phyloP scores from a whole-genome alignment of 2,797 vertebrate genomes.

The Cephalopachus bancanus region DNA sequence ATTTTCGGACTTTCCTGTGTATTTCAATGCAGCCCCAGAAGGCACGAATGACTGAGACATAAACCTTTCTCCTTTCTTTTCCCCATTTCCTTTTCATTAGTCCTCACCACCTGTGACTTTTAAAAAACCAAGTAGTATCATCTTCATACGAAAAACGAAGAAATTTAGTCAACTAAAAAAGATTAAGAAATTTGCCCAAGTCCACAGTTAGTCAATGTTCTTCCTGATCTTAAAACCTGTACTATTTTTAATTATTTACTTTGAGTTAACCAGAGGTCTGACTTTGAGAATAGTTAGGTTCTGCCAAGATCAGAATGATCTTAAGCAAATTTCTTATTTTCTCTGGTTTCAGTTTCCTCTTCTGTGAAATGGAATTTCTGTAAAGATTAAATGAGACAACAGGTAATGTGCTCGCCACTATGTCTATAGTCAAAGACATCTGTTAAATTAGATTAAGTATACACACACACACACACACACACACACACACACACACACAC shows the following conservation, averaged over 20 bases:
- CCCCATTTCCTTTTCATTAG: constrained; percentile 33
- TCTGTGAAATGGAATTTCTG: constrained; percentile 24
- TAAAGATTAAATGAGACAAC: not conserved
- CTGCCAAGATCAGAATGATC: not conserved
- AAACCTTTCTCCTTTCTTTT: not conserved
- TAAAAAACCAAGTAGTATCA: constrained; percentile 19
- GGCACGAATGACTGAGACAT: not conserved
- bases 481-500: not conserved
- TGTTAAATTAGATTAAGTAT: not conserved
- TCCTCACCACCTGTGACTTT: constrained; percentile 1
- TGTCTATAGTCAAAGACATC: not conserved
- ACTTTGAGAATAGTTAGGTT: not conserved
- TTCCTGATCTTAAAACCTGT: not conserved
- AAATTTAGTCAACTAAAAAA: constrained; percentile 44
- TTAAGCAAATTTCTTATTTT: constrained; percentile 42
- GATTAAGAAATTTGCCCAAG: not conserved
- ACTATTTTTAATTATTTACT: not conserved
- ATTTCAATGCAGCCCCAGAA: not conserved
- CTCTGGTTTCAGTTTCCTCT: constrained; percentile 31
- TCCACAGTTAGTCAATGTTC: not conserved
- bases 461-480: not conserved
- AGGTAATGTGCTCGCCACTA: not conserved
- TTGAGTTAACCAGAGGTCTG: not conserved
- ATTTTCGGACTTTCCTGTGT: not conserved
- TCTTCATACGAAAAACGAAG: constrained; percentile 5